phyloP scores from a whole-genome alignment of 2,113 vertebrate species.

The Sylvicapra grimmia region DNA sequence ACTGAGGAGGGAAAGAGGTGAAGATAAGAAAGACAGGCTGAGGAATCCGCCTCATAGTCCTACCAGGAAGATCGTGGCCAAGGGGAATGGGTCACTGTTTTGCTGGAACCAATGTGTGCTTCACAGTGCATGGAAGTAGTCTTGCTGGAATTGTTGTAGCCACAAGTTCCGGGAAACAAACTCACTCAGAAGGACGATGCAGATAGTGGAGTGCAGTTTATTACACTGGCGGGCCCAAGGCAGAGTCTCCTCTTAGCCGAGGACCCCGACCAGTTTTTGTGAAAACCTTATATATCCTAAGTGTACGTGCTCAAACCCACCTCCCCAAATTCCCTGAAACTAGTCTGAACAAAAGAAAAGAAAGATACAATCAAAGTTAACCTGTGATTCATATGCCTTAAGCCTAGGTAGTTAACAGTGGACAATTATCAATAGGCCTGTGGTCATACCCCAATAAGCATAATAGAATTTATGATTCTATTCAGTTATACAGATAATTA shows the following conservation, averaged over 20 bases:
- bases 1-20: not conserved
- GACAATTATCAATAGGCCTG: not conserved
- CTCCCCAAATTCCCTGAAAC: not conserved
- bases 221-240: fast-evolving
- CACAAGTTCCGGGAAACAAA: not conserved
- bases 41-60: not conserved
- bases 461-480: not conserved
- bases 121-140: not conserved
- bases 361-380: not conserved
- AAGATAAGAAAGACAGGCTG: not conserved
- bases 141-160: not conserved
- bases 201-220: not conserved
- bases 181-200: not conserved
- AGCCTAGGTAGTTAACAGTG: not conserved
- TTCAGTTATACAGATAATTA: not conserved
- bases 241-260: not conserved
- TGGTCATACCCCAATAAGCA: not conserved
- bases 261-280: not conserved
- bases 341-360: not conserved
- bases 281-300: not conserved
- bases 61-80: not conserved
- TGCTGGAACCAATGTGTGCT: not conserved
- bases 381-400: not conserved
- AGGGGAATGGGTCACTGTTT: not conserved
- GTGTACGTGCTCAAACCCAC: not conserved